Percentiles rank a stretch among this genome's conserved stretches.
phyloP scores from a whole-genome alignment of 1,140 invertebrate genomes.

The Ceratosolen solmsi region DNA sequence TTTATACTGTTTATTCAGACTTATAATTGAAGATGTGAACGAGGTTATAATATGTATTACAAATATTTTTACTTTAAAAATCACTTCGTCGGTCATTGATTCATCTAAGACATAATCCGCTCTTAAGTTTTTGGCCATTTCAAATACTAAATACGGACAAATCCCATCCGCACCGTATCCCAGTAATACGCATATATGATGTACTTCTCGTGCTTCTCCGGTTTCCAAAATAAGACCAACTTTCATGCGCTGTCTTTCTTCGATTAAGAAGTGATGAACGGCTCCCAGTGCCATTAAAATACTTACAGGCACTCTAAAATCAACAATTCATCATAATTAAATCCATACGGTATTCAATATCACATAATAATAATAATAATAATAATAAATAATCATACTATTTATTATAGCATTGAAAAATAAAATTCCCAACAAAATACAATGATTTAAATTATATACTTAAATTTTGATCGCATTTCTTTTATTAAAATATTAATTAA shows the following conservation, averaged over 20 bases:
- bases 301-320: constrained; percentile 82
- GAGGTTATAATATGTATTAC: background rate
- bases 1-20: background rate
- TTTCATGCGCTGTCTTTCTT: constrained; percentile 96
- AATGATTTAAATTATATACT: no score
- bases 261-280: constrained; percentile 96
- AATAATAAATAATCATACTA: no score
- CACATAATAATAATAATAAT: no score
- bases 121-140: constrained; percentile 87
- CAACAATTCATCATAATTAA: constrained; percentile 29
- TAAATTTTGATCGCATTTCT: no score
- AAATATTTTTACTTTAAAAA: constrained; percentile 84
- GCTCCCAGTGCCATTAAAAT: constrained; percentile 92
- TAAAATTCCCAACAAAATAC: no score
- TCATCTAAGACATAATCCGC: constrained; percentile 87
- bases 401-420: no score
- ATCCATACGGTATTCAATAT: no score
- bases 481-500: no score
- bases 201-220: constrained; percentile 95
- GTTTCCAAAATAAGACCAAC: constrained; percentile 95
- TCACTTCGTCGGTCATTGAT: constrained; percentile 85
- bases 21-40: background rate
- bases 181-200: constrained; percentile 95
- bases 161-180: constrained; percentile 98
- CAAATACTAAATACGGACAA: constrained; percentile 97